Evolutionary conservation across 1,140 invertebrate species (phyloP), one percentile per base, ranked within the genome.

Genomic region (Tyrophagus putrescentiae): DNA sequence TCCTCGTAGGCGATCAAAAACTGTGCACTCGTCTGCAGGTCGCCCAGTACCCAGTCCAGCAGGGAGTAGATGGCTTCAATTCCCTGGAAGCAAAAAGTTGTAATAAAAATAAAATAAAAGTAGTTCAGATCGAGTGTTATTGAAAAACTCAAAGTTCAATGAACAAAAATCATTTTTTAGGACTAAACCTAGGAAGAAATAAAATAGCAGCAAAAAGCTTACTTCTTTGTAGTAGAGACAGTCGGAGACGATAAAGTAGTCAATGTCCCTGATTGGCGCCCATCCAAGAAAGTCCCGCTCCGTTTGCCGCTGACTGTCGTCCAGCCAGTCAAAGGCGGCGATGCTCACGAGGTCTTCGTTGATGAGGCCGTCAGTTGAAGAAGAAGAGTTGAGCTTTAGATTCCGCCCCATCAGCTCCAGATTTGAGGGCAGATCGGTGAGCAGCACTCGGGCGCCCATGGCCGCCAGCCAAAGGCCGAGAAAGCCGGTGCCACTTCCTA

Each of bases 161-260:
- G 36, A 39, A 39, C 36, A 39, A 39, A 39, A n/a, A n/a, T n/a
- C n/a, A n/a, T n/a, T n/a, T n/a, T n/a, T n/a, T n/a, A n/a, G n/a
- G n/a, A n/a, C n/a, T n/a, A n/a, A n/a, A n/a, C n/a, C n/a, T n/a
- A n/a, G n/a, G n/a, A n/a, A n/a, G n/a, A n/a, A n/a, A n/a, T n/a
- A n/a, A n/a, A n/a, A n/a, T n/a, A n/a, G n/a, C 36, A 13, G 21
- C 21, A 21, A 39, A 39, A 21, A 9, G 13, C 18, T 25, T 9
- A 48, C 45, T 29, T 54, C 13, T 31, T 54, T 27, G 25, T 54
- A 54, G 27, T 54, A 54, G 11, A 54, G 2, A 54, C 52, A 54
- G 39, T 54, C 52, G 11, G 52, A 54, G 3, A 54, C 27, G 52
- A 54, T 16, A 54, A 54, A 27, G 13, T 13, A 54, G 39, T 54